Evolutionary conservation across 1,140 invertebrate species (phyloP).

Genomic region (Plutomurus gul): DNA sequence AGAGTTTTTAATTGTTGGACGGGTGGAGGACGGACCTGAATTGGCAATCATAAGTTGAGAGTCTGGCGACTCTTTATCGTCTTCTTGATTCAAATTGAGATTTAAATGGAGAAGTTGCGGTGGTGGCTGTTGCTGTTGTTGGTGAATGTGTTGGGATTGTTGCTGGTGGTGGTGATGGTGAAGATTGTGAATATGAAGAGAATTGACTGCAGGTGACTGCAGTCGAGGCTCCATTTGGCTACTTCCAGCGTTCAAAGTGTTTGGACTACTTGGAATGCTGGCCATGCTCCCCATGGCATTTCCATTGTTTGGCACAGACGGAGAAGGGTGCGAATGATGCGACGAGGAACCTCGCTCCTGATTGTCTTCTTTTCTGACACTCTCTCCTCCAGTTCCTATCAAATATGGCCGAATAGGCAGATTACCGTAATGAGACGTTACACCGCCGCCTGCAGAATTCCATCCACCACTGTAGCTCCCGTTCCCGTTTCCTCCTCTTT

Average conservation of each 20-base stretch:
- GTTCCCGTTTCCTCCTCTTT: conserved; percentile 16
- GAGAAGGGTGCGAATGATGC: conserved; percentile 40
- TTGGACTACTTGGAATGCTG: not conserved
- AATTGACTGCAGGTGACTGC: conserved; percentile 19
- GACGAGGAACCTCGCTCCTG: conserved; percentile 37
- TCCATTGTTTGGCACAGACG: conserved; percentile 45
- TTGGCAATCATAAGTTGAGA: conserved; percentile 41
- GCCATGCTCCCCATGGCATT: not conserved
- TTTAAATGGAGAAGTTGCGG: conserved; percentile 24
- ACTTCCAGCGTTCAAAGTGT: not conserved
- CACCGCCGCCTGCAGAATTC: conserved; percentile 57
- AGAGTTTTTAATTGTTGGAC: not conserved
- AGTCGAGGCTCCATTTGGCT: not conserved
- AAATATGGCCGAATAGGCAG: conserved; percentile 59
- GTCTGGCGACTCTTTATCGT: conserved; percentile 32
- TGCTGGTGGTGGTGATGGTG: conserved; percentile 32
- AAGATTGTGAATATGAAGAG: not conserved
- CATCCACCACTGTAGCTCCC: conserved; percentile 63
- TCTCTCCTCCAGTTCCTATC: conserved; percentile 40
- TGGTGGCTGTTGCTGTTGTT: conserved; percentile 20
- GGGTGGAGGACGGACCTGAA: conserved; percentile 36
- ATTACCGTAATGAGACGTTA: conserved; percentile 68
- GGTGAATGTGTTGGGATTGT: conserved; percentile 10
- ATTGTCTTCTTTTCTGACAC: conserved; percentile 45
- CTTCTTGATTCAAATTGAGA: conserved; percentile 4